Base-by-base conservation (phyloP, 2,113 vertebrate species). In the Tinamus guttatus region DNA sequence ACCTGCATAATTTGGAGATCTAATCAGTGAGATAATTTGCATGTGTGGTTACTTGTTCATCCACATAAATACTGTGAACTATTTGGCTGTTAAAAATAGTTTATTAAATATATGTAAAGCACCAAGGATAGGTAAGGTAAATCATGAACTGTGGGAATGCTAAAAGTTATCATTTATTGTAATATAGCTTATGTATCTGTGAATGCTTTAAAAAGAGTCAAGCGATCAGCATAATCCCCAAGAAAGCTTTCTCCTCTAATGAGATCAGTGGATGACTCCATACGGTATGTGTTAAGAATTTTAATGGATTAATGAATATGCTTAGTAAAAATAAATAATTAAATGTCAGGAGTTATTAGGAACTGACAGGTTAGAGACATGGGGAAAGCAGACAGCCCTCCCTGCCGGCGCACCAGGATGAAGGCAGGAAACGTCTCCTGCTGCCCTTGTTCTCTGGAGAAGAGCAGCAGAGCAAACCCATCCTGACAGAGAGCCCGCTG, bases 1-100 rank as follows among this genome's bases (percentile, higher is more conserved):
- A 84, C 92, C 84, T 94, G 90, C 89, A 73, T 96, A 93, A 96
- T 82, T 81, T 87, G 86, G 74, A 87, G 88, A 94, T 95, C 13
- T 90, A 79, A 95, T 94, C 70, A 63, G 76, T 77, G 81, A 49
- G 62, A 22, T 43, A 83, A n/a, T 60, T 92, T 93, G 90, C 34
- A 45, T 93, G 47, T 95, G 85, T 54, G 86, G 52, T 41, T 94
- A 64, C 80, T 87, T 87, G 60, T 60, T 94, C 83, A 52, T 13
- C 27, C 74, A 25, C 68, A 84, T 25, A 92, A 84, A 76, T 34
- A 24, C 47, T 65, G 69, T 17, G 65, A 62, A 43, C 3, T 2
- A 19, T 59, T 34, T 91, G 25, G 47, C 82, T 36, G 13, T 88
- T 40, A 89, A 90, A 91, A 21, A 74, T 38, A 56, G 20, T 5